A percentile compares a stretch with the other conserved stretches of the same genome.
These are phyloP conservation scores for Nebria brevicollis DNA, from an alignment of 2,888 invertebrate genomes.

Conservation along the genomic window DNA sequence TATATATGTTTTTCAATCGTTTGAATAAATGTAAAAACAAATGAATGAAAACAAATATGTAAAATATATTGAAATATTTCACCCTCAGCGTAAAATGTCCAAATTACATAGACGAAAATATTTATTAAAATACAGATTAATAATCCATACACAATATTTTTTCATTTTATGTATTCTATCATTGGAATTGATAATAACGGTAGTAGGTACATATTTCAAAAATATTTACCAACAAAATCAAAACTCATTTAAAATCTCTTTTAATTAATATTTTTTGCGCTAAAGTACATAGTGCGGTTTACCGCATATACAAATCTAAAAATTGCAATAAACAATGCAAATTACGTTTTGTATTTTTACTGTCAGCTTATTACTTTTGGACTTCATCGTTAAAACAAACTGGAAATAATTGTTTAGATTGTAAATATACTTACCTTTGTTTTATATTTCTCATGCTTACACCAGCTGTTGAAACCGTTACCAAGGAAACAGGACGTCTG, in stretches of 20 bases:
- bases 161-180: neutral
- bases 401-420: neutral
- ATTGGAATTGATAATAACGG: neutral
- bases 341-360: too few species aligned
- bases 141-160: neutral
- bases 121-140: neutral
- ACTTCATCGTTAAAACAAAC: neutral
- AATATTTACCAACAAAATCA: neutral
- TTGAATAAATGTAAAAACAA: too few species aligned
- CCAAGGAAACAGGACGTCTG: conserved; percentile 15
- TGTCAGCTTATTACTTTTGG: too few species aligned
- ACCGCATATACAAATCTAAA: too few species aligned
- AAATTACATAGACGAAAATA: neutral
- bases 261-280: neutral
- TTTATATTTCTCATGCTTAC: conserved; percentile 3
- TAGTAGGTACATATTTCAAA: neutral
- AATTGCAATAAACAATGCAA: too few species aligned
- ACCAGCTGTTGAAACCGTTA: conserved; percentile 11
- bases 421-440: neutral
- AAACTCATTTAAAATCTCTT: neutral
- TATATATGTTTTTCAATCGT: too few species aligned
- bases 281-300: too few species aligned
- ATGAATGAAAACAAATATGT: neutral
- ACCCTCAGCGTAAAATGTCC: neutral
- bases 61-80: neutral